Conservation (phyloP, 37 sponge, comb jelly and placozoan species). For the Chondrosia reniformis region DNA sequence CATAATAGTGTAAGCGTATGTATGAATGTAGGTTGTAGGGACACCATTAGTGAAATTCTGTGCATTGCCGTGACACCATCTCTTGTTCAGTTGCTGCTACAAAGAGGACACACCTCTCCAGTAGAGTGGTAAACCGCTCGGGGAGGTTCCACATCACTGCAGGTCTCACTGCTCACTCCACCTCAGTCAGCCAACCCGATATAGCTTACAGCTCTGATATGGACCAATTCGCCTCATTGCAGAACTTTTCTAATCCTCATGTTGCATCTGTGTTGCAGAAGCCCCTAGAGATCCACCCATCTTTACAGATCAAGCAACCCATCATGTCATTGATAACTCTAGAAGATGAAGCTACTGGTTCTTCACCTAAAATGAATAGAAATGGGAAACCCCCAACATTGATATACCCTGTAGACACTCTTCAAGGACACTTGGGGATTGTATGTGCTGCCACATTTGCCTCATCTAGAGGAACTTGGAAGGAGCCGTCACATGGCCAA, state of each 20-base stretch:
- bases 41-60: too few relatives aligned
- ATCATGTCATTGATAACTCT: conserved; percentile 22
- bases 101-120: conserved; percentile 74
- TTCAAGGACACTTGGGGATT: too few relatives aligned
- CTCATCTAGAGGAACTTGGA: too few relatives aligned
- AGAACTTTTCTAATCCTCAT: conserved; percentile 18
- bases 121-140: conserved; percentile 76
- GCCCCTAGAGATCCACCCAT: conserved; percentile 21
- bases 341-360: not conserved
- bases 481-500: too few relatives aligned
- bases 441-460: too few relatives aligned
- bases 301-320: conserved; percentile 72
- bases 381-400: too few relatives aligned
- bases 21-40: too few relatives aligned
- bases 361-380: too few relatives aligned
- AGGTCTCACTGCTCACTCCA: conserved; percentile 58
- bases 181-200: not conserved
- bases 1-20: too few relatives aligned
- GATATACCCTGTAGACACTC: too few relatives aligned
- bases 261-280: conserved; percentile 5
- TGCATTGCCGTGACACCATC: too few relatives aligned
- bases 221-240: conserved; percentile 1
- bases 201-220: not conserved
- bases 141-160: conserved; percentile 93
- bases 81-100: conserved; percentile 41